Evolutionary conservation across 2,888 invertebrate genomes (phyloP).

Genomic region (Dryococelus australis): DNA sequence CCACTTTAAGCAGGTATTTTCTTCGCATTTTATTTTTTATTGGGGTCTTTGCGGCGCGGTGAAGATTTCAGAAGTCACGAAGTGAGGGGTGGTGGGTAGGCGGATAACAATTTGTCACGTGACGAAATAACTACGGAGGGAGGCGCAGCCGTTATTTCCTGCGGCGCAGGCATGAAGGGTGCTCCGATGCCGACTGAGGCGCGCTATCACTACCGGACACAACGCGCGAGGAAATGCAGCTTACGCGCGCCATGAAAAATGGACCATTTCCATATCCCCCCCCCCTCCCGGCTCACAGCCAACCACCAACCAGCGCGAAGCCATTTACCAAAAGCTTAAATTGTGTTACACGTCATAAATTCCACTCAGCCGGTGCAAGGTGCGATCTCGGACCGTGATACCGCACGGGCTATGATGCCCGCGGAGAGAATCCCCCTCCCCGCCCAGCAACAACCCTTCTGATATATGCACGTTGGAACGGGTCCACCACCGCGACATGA

Average conservation of each 20-base stretch:
- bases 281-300: no score
- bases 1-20: no score
- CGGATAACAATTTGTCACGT: not conserved
- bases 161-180: not conserved
- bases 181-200: not conserved
- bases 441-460: not conserved
- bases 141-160: no score
- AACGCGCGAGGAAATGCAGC: not conserved
- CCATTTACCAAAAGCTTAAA: constrained; percentile 4
- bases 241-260: not conserved
- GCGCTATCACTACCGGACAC: not conserved
- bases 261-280: not conserved
- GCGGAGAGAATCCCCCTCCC: no score
- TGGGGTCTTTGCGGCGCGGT: no score
- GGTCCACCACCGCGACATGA: not conserved
- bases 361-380: not conserved
- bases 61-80: not conserved
- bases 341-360: constrained; percentile 1
- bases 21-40: no score
- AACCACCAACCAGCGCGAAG: not conserved
- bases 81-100: not conserved
- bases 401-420: not conserved
- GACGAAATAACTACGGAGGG: not conserved
- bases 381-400: not conserved
- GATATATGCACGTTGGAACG: not conserved